These are phyloP conservation scores for Monodelphis domestica DNA, from an alignment of 2,797 vertebrate species.

Conservation along the genomic window DNA sequence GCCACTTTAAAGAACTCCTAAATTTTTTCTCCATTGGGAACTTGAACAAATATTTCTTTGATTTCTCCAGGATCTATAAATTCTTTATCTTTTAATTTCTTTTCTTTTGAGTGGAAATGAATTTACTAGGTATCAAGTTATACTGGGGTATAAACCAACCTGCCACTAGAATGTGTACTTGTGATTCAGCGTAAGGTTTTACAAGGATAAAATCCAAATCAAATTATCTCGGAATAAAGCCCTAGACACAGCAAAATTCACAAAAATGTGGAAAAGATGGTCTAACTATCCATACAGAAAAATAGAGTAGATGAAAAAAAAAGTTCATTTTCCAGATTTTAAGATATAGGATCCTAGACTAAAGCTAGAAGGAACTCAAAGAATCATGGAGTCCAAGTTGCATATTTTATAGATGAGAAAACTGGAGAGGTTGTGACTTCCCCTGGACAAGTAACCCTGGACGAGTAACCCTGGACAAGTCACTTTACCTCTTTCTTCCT, in stretches of 20 bases:
- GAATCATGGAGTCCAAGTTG: not conserved
- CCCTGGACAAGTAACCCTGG: not conserved
- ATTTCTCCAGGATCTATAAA: constrained; percentile 56
- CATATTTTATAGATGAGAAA: not conserved
- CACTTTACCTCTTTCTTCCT: not conserved
- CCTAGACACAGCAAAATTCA: too few species aligned
- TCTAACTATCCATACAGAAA: not conserved
- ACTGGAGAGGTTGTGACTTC: not conserved
- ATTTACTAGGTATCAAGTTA: constrained; percentile 59
- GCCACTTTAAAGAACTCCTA: too few species aligned
- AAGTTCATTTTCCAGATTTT: not conserved
- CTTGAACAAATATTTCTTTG: too few species aligned
- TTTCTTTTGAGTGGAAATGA: constrained; percentile 57
- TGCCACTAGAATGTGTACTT: constrained; percentile 5
- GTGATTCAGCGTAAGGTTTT: not conserved
- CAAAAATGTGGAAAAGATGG: not conserved
- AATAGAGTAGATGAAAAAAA: not conserved
- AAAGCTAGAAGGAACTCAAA: not conserved
- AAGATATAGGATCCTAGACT: not conserved
- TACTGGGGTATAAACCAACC: constrained; percentile 42
- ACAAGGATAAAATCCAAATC: constrained; percentile 30
- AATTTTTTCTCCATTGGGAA: constrained; percentile 45
- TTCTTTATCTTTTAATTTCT: constrained; percentile 51
- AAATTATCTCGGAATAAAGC: constrained; percentile 29
- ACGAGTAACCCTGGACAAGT: not conserved